Evolutionary conservation across 2,113 vertebrate genomes (phyloP).

Genomic region (Neotragus pygmaeus): DNA sequence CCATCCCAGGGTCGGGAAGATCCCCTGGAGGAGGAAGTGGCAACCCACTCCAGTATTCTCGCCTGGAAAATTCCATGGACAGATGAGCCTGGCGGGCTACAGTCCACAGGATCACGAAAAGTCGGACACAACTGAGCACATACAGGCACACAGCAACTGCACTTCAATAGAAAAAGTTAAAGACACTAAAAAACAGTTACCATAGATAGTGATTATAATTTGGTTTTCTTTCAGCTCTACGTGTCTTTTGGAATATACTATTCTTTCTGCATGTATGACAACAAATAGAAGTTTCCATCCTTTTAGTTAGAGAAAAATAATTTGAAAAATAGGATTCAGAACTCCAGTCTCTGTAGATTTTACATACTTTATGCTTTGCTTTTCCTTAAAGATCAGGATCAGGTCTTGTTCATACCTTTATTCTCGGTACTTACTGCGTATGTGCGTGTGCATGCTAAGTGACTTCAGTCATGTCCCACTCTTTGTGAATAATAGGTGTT

Average conservation of each 20-base stretch:
- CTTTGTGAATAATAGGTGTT: background rate
- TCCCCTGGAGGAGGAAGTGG: background rate
- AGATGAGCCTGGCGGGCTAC: background rate
- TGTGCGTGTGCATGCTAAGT: background rate
- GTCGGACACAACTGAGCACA: background rate
- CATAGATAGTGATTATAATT: background rate
- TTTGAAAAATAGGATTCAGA: background rate
- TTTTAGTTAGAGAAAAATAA: background rate
- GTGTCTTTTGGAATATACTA: accelerated
- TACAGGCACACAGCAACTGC: background rate
- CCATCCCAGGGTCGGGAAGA: background rate
- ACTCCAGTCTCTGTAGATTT: background rate
- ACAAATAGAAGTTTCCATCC: background rate
- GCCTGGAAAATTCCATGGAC: background rate
- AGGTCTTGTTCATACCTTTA: background rate
- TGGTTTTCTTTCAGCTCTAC: background rate
- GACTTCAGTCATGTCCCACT: background rate
- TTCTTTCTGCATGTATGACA: background rate
- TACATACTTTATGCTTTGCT: background rate
- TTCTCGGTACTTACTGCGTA: background rate
- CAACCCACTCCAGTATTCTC: background rate
- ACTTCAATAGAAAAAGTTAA: background rate
- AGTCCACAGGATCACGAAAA: background rate
- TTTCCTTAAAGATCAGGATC: background rate
- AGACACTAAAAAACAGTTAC: background rate